Evolutionary conservation across 2,888 invertebrate species (phyloP).

Genomic region (Drosophila anomelani): DNA sequence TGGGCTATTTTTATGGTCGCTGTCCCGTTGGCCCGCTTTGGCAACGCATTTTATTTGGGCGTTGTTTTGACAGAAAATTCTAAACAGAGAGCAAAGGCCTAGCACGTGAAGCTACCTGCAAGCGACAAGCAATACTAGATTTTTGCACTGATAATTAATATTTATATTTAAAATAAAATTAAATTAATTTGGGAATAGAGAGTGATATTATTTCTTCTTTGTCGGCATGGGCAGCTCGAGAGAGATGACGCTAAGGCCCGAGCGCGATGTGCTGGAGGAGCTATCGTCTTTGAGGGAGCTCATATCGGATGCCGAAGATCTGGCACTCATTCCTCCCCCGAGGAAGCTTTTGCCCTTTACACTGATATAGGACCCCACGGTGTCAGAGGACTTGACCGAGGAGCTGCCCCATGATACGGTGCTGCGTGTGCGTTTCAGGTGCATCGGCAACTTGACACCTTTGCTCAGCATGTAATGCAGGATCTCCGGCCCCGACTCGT

Average conservation of each 20-base stretch:
- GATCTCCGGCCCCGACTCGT: slow-evolving; percentile 77
- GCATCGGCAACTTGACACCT: slow-evolving; percentile 82
- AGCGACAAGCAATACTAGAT: slow-evolving; percentile 1
- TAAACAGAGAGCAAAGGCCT: slow-evolving; percentile 63
- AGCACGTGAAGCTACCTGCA: slow-evolving; percentile 51
- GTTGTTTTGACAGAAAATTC: slow-evolving; percentile 57
- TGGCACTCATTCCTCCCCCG: slow-evolving; percentile 48
- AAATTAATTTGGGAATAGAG: background rate
- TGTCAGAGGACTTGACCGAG: slow-evolving; percentile 69
- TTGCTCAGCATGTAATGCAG: slow-evolving; percentile 78
- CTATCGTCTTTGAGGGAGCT: slow-evolving; percentile 57
- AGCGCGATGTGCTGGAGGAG: slow-evolving; percentile 51
- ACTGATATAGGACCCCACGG: slow-evolving; percentile 41
- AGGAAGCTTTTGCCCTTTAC: slow-evolving; percentile 61
- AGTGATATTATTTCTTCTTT: slow-evolving; percentile 46
- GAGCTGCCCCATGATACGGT: slow-evolving; percentile 79
- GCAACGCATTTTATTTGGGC: slow-evolving; percentile 53
- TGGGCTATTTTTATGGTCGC: slow-evolving; percentile 60
- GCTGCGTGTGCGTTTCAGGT: slow-evolving; percentile 71
- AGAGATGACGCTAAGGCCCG: slow-evolving; percentile 74
- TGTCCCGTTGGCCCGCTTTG: slow-evolving; percentile 27
- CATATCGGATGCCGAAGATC: slow-evolving; percentile 63
- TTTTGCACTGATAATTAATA: background rate
- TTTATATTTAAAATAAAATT: slow-evolving; percentile 7
- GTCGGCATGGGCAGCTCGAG: slow-evolving; percentile 70